Percentiles rank a stretch among this genome's conserved stretches.
Evolutionary conservation across 2,113 vertebrate genomes (phyloP).

Genomic region (Blennius ocellaris): DNA sequence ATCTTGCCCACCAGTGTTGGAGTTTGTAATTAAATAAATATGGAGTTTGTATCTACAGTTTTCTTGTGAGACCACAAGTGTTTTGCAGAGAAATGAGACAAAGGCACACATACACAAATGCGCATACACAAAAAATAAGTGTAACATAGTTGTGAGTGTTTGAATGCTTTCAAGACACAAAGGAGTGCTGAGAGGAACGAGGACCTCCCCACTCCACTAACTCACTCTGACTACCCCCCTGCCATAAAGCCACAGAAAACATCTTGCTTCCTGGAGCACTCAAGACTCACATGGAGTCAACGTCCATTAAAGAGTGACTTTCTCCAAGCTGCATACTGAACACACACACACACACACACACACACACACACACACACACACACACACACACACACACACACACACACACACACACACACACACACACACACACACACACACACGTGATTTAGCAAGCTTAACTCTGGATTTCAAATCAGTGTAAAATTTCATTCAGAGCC

Average conservation of each 20-base stretch:
- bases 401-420: no score
- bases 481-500: no score
- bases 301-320: neutral
- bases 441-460: neutral
- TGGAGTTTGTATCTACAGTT: neutral
- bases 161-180: constrained; percentile 33
- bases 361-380: no score
- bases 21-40: constrained; percentile 22
- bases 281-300: no score
- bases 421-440: no score
- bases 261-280: neutral
- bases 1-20: constrained; percentile 3
- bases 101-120: neutral
- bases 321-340: no score
- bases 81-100: neutral
- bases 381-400: no score
- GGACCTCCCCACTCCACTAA: constrained; percentile 13
- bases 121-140: no score
- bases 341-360: no score
- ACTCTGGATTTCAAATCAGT: neutral
- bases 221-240: constrained; percentile 50
- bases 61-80: constrained; percentile 10
- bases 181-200: constrained; percentile 43
- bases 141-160: no score
- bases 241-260: constrained; percentile 5